These are phyloP conservation scores for Lophura nycthemera DNA, from an alignment of 2,113 vertebrate genomes.

Conservation along the genomic window DNA sequence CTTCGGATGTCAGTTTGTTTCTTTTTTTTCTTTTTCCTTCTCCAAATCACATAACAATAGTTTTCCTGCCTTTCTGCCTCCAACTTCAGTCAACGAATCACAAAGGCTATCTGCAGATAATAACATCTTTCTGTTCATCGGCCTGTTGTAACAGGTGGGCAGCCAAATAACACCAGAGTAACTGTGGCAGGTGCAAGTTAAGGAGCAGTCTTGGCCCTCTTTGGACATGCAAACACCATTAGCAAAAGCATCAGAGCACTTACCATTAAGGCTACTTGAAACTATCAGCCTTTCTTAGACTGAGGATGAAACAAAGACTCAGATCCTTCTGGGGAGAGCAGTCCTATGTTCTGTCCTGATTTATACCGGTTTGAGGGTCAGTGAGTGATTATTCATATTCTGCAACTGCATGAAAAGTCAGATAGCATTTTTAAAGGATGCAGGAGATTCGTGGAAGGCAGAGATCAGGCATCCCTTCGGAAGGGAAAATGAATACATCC, in stretches of 20 bases:
- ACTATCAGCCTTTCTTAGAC: neutral
- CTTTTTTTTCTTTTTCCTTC: neutral
- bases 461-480: neutral
- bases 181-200: neutral
- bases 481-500: neutral
- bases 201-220: neutral
- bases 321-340: neutral
- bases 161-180: neutral
- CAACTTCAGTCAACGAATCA: conserved; percentile 33
- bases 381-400: neutral
- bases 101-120: conserved; percentile 4
- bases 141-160: neutral
- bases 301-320: neutral
- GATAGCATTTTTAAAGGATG: neutral
- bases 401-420: neutral
- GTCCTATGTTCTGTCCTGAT: neutral
- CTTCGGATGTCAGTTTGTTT: conserved; percentile 15
- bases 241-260: neutral
- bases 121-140: conserved; percentile 20
- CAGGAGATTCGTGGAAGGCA: neutral
- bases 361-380: neutral
- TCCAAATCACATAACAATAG: neutral
- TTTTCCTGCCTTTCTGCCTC: conserved; percentile 38
- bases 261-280: neutral
- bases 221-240: neutral